A percentile compares a stretch with the other conserved stretches of the same genome.
These are phyloP conservation scores for Tachina grossa DNA, from an alignment of 2,888 invertebrate genomes.

Conservation along the genomic window DNA sequence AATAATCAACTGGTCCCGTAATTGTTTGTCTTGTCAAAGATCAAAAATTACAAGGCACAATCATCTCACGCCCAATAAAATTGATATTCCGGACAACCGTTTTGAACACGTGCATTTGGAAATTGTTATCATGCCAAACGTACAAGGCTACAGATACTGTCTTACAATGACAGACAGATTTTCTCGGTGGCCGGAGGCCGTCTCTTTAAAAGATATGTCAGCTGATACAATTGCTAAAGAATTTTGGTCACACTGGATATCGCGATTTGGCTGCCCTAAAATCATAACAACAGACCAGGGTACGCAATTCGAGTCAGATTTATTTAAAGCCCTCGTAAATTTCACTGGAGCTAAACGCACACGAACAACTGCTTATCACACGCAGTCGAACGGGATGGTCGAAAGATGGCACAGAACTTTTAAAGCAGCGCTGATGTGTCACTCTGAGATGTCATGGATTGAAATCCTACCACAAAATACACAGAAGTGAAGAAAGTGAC, in stretches of 20 bases:
- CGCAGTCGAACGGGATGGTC: conserved; percentile 62
- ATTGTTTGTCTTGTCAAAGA: conserved; percentile 54
- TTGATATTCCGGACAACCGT: conserved; percentile 49
- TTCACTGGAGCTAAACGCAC: conserved; percentile 51
- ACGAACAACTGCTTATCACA: conserved; percentile 63
- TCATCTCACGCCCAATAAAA: conserved; percentile 16
- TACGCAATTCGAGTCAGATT: conserved; percentile 52
- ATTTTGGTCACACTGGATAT: conserved; percentile 28
- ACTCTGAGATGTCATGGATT: conserved; percentile 25
- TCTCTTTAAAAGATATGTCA: conserved; percentile 10
- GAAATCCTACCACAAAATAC: no score
- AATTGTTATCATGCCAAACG: conserved; percentile 49
- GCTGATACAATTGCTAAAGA: conserved; percentile 7
- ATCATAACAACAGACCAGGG: conserved; percentile 44
- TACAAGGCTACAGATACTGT: conserved; percentile 28
- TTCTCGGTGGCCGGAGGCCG: conserved; percentile 16
- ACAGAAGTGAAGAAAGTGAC: no score
- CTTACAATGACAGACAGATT: conserved; percentile 21
- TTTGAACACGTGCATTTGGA: conserved; percentile 82
- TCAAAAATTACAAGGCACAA: conserved; percentile 30
- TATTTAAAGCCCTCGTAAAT: conserved; percentile 43
- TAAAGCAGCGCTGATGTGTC: conserved; percentile 64
- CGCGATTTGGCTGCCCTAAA: conserved; percentile 5
- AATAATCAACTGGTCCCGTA: conserved; percentile 32
- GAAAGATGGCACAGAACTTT: conserved; percentile 66